Percentiles rank a stretch among this genome's conserved stretches.
These are phyloP conservation scores for Ganaspis brasiliensis DNA, from an alignment of 2,888 invertebrate genomes.

Conservation along the genomic window DNA sequence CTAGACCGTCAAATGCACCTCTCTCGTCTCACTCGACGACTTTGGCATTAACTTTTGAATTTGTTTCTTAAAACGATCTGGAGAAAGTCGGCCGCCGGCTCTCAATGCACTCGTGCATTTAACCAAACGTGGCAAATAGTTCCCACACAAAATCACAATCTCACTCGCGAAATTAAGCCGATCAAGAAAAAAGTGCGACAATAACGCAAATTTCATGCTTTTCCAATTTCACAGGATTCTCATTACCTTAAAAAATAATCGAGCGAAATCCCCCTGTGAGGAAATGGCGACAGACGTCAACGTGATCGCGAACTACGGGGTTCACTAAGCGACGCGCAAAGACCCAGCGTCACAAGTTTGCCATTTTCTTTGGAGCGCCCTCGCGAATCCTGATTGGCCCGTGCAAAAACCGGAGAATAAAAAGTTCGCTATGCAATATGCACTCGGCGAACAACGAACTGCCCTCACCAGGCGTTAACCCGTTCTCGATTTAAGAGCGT, in stretches of 20 bases:
- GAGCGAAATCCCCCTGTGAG: constrained; percentile 74
- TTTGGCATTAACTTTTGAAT: neutral
- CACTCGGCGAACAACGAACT: constrained; percentile 55
- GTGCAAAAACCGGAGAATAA: constrained; percentile 69
- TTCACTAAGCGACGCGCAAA: constrained; percentile 91
- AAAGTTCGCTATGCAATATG: constrained; percentile 64
- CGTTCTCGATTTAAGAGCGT: constrained; percentile 45
- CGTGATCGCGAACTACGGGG: constrained; percentile 86
- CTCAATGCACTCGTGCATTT: constrained; percentile 68
- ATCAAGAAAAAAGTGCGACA: neutral
- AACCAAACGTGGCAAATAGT: constrained; percentile 44
- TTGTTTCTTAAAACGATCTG: neutral
- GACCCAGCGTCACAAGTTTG: constrained; percentile 80
- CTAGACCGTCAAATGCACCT: neutral
- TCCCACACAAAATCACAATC: constrained; percentile 29
- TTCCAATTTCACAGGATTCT: neutral
- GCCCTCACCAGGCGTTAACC: constrained; percentile 59
- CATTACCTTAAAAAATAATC: constrained; percentile 56
- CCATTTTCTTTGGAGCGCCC: constrained; percentile 77
- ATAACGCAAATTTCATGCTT: neutral
- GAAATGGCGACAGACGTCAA: constrained; percentile 88
- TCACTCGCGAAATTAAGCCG: constrained; percentile 45
- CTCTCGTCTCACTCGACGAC: neutral
- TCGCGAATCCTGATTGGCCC: constrained; percentile 76
- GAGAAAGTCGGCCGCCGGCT: constrained; percentile 64